These are phyloP conservation scores for Tipula vernalis DNA, from an alignment of 2,888 invertebrate genomes.

Conservation along the genomic window DNA sequence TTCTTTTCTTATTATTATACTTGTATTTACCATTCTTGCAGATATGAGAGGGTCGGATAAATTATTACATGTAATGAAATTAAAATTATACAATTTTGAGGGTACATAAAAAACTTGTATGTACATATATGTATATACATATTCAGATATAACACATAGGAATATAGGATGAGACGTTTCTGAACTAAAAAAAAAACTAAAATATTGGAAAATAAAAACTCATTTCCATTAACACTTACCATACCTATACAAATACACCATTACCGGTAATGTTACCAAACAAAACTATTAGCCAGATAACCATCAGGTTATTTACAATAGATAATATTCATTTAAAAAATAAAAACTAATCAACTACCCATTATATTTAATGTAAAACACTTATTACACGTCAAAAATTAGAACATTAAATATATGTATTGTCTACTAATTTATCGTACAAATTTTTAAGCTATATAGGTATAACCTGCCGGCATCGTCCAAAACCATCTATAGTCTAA, in stretches of 20 bases:
- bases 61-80: neutral
- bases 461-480: too few species aligned
- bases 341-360: neutral
- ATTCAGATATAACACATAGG: neutral
- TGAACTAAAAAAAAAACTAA: neutral
- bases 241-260: neutral
- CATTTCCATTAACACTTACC: neutral
- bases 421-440: too few species aligned
- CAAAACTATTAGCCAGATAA: neutral
- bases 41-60: neutral
- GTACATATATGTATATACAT: neutral
- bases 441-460: too few species aligned
- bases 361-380: neutral
- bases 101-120: neutral
- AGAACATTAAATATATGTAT: neutral
- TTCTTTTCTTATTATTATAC: neutral
- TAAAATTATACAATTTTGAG: neutral
- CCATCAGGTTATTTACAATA: neutral
- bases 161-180: neutral
- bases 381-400: neutral
- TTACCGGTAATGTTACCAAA: neutral
- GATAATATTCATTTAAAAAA: neutral
- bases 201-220: neutral
- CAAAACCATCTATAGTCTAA: too few species aligned
- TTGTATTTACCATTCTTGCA: too few species aligned